Percentiles rank a stretch among this genome's conserved stretches.
phyloP scores from a whole-genome alignment of 2,797 vertebrate genomes.

The Galaxias olidus region DNA sequence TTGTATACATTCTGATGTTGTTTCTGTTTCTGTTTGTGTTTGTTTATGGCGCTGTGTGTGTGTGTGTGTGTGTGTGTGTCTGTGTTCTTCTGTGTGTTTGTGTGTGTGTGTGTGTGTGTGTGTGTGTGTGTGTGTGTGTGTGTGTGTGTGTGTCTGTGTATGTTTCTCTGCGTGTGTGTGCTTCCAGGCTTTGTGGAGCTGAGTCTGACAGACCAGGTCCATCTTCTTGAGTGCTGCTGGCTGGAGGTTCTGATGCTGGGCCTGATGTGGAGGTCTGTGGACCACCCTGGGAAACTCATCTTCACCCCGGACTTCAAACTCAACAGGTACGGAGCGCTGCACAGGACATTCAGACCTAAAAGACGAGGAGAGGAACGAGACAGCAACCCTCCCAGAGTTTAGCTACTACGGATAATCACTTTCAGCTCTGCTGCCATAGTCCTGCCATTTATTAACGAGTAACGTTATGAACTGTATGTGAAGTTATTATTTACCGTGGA shows the following conservation, averaged over 20 bases:
- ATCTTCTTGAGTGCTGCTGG: slow-evolving; percentile 95
- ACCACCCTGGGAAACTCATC: slow-evolving; percentile 94
- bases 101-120: background rate
- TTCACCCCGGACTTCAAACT: slow-evolving; percentile 93
- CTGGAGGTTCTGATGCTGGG: slow-evolving; percentile 96
- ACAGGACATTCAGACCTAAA: no score
- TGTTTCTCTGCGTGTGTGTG: slow-evolving; percentile 1
- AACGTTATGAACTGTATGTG: no score
- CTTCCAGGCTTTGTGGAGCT: slow-evolving; percentile 88
- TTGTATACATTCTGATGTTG: no score
- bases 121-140: slow-evolving; percentile 5
- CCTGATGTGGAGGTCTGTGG: slow-evolving; percentile 95
- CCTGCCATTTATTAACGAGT: no score
- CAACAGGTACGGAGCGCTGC: slow-evolving; percentile 80
- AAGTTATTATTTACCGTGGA: no score
- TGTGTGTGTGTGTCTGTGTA: background rate
- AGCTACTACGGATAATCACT: no score
- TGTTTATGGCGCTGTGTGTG: background rate
- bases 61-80: slow-evolving; percentile 2
- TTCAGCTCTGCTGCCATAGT: no score
- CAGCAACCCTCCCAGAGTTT: no score
- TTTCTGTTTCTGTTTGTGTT: no score
- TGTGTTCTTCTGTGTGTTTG: slow-evolving; percentile 5
- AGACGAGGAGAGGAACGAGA: no score
- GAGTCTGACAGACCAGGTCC: slow-evolving; percentile 89